Evolutionary conservation across 2,797 vertebrate species (phyloP).

Genomic region (Chelon labrosus): DNA sequence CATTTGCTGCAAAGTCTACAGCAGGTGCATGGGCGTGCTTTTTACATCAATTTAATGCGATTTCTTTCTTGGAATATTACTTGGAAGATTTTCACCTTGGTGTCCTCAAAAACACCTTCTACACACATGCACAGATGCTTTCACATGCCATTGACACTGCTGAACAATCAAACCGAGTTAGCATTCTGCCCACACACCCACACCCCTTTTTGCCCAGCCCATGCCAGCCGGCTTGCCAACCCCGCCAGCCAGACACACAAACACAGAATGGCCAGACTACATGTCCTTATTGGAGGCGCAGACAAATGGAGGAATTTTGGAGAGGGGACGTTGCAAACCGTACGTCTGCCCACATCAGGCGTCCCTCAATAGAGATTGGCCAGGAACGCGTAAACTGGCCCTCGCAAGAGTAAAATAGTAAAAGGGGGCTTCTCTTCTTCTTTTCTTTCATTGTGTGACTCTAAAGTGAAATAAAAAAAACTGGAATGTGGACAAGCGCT

Average conservation of each 20-base stretch:
- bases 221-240: slow-evolving; percentile 51
- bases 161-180: slow-evolving; percentile 68
- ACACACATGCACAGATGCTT: slow-evolving; percentile 16
- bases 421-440: slow-evolving; percentile 68
- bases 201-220: slow-evolving; percentile 34
- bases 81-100: slow-evolving; percentile 25
- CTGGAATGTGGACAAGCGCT: slow-evolving; percentile 55
- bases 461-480: slow-evolving; percentile 64
- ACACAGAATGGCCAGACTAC: slow-evolving; percentile 68
- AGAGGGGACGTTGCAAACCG: slow-evolving; percentile 58
- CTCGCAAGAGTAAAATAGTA: slow-evolving; percentile 68
- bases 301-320: slow-evolving; percentile 75
- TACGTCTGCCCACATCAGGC: slow-evolving; percentile 76
- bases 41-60: neutral
- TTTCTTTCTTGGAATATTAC: neutral
- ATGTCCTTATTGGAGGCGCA: slow-evolving; percentile 70
- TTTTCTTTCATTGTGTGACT: slow-evolving; percentile 60
- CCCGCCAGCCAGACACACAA: slow-evolving; percentile 64
- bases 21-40: neutral
- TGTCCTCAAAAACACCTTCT: slow-evolving; percentile 38
- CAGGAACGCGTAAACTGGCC: slow-evolving; percentile 76
- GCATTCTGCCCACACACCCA: slow-evolving; percentile 70
- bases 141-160: slow-evolving; percentile 36
- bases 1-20: neutral
- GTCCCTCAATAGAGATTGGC: slow-evolving; percentile 76